phyloP scores from a whole-genome alignment of 2,797 vertebrate species.

The Muscicapa striata region DNA sequence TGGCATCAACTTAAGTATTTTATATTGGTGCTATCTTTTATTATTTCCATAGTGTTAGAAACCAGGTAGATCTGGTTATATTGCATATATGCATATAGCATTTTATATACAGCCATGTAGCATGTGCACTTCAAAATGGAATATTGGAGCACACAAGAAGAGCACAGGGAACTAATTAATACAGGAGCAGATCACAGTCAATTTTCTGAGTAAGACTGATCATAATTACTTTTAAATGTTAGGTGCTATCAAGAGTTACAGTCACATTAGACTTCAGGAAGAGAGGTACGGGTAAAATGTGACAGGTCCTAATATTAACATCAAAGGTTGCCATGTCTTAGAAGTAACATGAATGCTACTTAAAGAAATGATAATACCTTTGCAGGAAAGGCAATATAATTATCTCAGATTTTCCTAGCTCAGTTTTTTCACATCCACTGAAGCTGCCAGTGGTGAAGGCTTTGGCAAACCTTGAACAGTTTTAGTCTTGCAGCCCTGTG shows the following conservation, averaged over 20 bases:
- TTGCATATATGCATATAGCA: neutral
- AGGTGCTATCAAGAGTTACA: neutral
- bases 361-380: neutral
- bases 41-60: neutral
- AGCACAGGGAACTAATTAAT: neutral
- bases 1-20: neutral
- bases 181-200: neutral
- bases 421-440: neutral
- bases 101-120: neutral
- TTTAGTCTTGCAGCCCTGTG: neutral
- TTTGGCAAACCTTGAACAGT: neutral
- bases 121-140: neutral
- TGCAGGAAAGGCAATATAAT: neutral
- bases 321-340: neutral
- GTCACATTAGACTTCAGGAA: neutral
- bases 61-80: neutral
- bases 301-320: neutral
- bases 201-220: neutral
- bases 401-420: neutral
- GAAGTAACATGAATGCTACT: neutral
- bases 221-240: neutral
- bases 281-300: neutral
- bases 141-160: neutral
- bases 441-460: rapidly evolving
- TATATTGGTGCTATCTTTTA: neutral